These are phyloP conservation scores for Erebia palarica DNA, from an alignment of 2,888 invertebrate genomes.

Conservation along the genomic window DNA sequence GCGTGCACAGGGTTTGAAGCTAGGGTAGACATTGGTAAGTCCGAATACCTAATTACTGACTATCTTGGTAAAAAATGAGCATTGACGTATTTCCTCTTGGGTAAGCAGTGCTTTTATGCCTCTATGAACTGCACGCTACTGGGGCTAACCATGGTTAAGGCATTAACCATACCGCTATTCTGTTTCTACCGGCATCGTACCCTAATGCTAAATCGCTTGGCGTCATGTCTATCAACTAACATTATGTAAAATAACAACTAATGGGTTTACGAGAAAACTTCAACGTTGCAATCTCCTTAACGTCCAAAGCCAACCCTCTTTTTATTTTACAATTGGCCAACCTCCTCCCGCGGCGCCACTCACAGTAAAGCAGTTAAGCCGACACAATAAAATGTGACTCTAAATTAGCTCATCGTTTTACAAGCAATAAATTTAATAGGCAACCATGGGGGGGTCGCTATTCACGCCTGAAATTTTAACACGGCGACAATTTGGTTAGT, in stretches of 20 bases:
- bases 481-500: slow-evolving; percentile 69
- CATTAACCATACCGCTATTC: no score
- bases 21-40: no score
- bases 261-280: not conserved
- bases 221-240: no score
- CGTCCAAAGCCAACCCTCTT: slow-evolving; percentile 17
- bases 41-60: no score
- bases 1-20: no score
- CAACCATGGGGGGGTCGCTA: slow-evolving; percentile 57
- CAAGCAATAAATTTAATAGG: slow-evolving; percentile 80
- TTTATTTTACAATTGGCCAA: slow-evolving; percentile 39
- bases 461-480: slow-evolving; percentile 70
- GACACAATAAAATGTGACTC: slow-evolving; percentile 79
- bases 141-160: no score
- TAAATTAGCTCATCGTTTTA: slow-evolving; percentile 81
- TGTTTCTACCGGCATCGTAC: no score
- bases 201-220: no score
- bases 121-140: no score
- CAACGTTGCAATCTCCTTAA: not conserved
- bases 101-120: no score
- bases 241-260: not conserved
- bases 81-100: no score
- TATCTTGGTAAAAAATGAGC: no score
- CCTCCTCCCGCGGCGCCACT: slow-evolving; percentile 65
- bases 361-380: slow-evolving; percentile 71